These are phyloP conservation scores for Zaprionus taronus DNA, from an alignment of 1,140 invertebrate genomes.

Conservation along the genomic window DNA sequence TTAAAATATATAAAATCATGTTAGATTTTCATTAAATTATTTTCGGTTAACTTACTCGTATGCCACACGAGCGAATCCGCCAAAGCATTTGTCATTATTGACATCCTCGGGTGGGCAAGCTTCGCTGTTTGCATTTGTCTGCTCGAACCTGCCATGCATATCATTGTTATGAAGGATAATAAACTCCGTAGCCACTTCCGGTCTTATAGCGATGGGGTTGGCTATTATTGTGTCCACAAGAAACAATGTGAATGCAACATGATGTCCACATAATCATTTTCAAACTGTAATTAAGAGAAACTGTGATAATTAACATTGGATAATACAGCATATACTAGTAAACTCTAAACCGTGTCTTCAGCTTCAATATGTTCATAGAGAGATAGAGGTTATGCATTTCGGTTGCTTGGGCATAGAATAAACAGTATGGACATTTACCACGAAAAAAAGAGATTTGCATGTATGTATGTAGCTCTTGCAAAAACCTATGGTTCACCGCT, in stretches of 20 bases:
- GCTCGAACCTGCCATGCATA: constrained; percentile 93
- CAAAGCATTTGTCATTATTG: constrained; percentile 88
- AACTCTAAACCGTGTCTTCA: no score
- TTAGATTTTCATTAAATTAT: background rate
- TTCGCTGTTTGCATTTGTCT: constrained; percentile 89
- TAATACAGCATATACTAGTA: no score
- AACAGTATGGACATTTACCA: no score
- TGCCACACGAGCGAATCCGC: constrained; percentile 91
- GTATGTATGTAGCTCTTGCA: no score
- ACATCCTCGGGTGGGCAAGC: constrained; percentile 86
- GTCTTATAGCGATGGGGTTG: constrained; percentile 41
- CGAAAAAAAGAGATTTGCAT: no score
- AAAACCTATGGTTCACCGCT: no score
- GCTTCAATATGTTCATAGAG: no score
- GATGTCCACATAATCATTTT: constrained; percentile 39
- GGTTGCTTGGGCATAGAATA: no score
- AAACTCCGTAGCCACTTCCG: constrained; percentile 84
- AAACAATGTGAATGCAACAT: background rate
- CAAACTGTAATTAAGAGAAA: background rate
- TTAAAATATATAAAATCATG: background rate
- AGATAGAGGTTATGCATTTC: no score
- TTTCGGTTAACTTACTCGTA: constrained; percentile 85
- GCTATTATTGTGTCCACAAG: constrained; percentile 2
- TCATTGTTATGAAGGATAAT: constrained; percentile 95
- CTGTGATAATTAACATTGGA: background rate